Base-by-base conservation (phyloP, 2,113 vertebrate genomes). In the Phycodurus eques region DNA sequence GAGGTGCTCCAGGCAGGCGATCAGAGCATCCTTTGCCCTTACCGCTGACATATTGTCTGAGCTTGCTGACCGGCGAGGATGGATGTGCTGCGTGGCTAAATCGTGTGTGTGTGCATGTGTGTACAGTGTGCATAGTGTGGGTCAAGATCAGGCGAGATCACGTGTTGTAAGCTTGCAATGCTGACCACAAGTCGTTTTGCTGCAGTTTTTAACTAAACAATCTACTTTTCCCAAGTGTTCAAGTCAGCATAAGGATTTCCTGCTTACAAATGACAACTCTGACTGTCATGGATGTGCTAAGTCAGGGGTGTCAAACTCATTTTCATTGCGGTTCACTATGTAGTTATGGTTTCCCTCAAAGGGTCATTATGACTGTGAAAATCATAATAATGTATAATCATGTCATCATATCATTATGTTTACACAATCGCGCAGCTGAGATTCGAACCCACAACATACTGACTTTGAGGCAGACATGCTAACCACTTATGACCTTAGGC, bases 11-110 rank as follows among this genome's bases (percentile, higher is more conserved):
- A 13, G 7, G 39, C 63, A 11, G 59, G 42, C 66, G 39, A 14
- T 17, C 3, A 44, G 42, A 53, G 61, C 54, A 56, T 3, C 42
- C 42, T n/a, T 49, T 17, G 51, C 3, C 51, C n/a, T 54, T 66
- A 57, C 68, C 71, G 72, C 60, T 83, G 83, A 80, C 72, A 72
- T 79, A 81, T 86, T 81, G 76, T 35, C 82, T 84, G 83, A 42
- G 76, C 83, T 76, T 78, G 57, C 42, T 75, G 72, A 56, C 64
- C 42, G 5, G n/a, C 73, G 71, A 68, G 22, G n/a, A 43, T 72
- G 71, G 33, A 72, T 35, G 9, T 27, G 44, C 56, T 59, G 27
- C 27, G 13, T 59, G 57, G 27, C 5, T 33, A 2, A 59, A 4
- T 59, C 31, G 56, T 59, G 56, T 59, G 56, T 64, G 83, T 49